phyloP scores from a whole-genome alignment of 2,113 vertebrate species.

The Phodopus roborovskii region DNA sequence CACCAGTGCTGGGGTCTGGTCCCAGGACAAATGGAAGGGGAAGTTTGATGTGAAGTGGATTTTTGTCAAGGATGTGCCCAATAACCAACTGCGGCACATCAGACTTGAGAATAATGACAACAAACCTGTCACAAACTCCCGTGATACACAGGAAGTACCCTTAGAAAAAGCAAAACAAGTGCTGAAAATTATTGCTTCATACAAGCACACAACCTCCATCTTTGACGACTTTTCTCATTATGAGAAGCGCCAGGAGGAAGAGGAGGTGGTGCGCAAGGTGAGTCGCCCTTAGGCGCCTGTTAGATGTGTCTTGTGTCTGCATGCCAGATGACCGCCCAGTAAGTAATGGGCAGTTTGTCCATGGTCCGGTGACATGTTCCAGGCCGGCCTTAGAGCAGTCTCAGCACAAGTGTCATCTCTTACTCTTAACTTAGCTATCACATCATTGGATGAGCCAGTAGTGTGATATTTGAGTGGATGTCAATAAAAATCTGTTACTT shows the following conservation, averaged over 20 bases:
- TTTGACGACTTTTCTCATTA: slow-evolving; percentile 99
- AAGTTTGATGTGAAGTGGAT: slow-evolving; percentile 99
- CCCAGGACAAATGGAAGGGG: slow-evolving; percentile 99
- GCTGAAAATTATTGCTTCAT: slow-evolving; percentile 97
- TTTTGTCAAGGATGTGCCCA: slow-evolving; percentile 99
- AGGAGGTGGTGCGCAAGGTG: slow-evolving; percentile 97
- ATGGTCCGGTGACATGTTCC: not conserved
- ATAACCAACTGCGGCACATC: slow-evolving; percentile 98
- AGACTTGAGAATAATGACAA: slow-evolving; percentile 99
- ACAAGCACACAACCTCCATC: slow-evolving; percentile 99
- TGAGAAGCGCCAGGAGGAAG: slow-evolving; percentile 97
- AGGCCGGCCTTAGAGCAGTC: not conserved
- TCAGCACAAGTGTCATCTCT: rapidly evolving
- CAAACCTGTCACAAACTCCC: slow-evolving; percentile 99
- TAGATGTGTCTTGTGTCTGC: not conserved
- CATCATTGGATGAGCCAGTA: not conserved
- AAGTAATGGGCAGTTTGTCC: not conserved
- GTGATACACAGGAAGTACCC: slow-evolving; percentile 99
- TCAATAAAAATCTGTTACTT: not conserved
- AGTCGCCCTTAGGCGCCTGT: not conserved
- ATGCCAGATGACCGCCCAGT: not conserved
- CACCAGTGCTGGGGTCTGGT: slow-evolving; percentile 98
- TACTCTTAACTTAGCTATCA: rapidly evolving
- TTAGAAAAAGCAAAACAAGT: slow-evolving; percentile 99
- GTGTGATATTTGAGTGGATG: too few species aligned